Percentiles rank a stretch among this genome's conserved stretches.
phyloP scores from a whole-genome alignment of 2,797 vertebrate genomes.

The Sarcophilus harrisii region DNA sequence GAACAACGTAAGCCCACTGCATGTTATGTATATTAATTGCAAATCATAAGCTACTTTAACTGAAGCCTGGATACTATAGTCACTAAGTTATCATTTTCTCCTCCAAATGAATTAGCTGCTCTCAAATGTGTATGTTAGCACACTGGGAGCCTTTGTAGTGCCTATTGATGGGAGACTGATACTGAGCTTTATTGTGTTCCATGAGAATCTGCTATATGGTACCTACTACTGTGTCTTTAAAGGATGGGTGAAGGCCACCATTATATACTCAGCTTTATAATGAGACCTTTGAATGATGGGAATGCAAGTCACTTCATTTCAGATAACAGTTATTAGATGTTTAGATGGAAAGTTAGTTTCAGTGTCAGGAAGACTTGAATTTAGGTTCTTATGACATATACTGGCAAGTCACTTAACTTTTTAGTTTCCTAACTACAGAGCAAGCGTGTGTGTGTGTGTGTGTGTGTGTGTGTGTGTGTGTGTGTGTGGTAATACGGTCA shows the following conservation, averaged over 20 bases:
- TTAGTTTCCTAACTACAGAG: neutral
- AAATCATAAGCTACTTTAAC: slow-evolving; percentile 30
- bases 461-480: neutral
- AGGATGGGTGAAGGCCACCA: slow-evolving; percentile 28
- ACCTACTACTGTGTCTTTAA: slow-evolving; percentile 43
- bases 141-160: slow-evolving; percentile 13
- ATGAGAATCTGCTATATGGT: slow-evolving; percentile 36
- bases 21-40: slow-evolving; percentile 57
- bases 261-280: slow-evolving; percentile 36
- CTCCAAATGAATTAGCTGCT: slow-evolving; percentile 39
- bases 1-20: slow-evolving; percentile 65
- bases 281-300: neutral
- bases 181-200: slow-evolving; percentile 32
- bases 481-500: neutral
- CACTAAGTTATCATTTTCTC: slow-evolving; percentile 28
- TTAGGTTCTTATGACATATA: neutral
- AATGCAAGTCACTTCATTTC: neutral
- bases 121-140: neutral
- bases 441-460: neutral
- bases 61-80: slow-evolving; percentile 18
- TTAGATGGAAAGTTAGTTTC: neutral
- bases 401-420: neutral
- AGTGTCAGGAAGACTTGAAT: neutral
- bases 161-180: slow-evolving; percentile 32
- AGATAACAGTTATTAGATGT: neutral